Percentiles rank a stretch among this genome's conserved stretches.
These are phyloP conservation scores for Chlorocebus sabaeus DNA, from an alignment of 2,113 vertebrate species.

Conservation along the genomic window DNA sequence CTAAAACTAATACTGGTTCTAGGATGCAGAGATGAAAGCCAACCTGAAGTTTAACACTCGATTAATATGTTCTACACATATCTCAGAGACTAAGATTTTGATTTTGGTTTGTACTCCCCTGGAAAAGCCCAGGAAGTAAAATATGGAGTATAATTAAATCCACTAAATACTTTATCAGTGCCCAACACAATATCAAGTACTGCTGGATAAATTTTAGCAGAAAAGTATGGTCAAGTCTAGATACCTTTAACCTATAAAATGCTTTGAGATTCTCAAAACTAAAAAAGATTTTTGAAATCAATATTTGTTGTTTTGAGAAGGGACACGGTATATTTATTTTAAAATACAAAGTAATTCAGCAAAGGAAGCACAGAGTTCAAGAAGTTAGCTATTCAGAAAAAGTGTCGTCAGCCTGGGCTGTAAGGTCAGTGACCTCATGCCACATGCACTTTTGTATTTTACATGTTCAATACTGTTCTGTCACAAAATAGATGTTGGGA, in stretches of 20 bases:
- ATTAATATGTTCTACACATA: neutral
- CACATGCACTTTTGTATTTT: neutral
- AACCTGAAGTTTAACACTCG: neutral
- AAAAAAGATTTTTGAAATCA: neutral
- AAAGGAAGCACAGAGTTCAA: neutral
- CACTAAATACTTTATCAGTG: neutral
- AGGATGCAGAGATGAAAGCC: neutral
- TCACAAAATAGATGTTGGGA: neutral
- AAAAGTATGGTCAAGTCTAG: neutral
- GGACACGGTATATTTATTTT: neutral
- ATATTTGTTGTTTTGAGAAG: neutral
- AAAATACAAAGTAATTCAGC: constrained; percentile 12
- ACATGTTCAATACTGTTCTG: neutral
- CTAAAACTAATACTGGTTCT: neutral
- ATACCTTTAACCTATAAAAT: neutral
- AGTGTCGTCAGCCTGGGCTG: neutral
- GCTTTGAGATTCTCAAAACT: neutral
- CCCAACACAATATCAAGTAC: neutral
- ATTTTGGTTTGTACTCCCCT: neutral
- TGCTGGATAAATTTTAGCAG: neutral
- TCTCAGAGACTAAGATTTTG: neutral
- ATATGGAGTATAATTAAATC: neutral
- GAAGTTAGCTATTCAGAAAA: neutral
- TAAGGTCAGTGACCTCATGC: neutral
- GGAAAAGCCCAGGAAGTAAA: neutral